Conservation (phyloP, 2,888 invertebrate species). For the Eucera pruinosa region DNA sequence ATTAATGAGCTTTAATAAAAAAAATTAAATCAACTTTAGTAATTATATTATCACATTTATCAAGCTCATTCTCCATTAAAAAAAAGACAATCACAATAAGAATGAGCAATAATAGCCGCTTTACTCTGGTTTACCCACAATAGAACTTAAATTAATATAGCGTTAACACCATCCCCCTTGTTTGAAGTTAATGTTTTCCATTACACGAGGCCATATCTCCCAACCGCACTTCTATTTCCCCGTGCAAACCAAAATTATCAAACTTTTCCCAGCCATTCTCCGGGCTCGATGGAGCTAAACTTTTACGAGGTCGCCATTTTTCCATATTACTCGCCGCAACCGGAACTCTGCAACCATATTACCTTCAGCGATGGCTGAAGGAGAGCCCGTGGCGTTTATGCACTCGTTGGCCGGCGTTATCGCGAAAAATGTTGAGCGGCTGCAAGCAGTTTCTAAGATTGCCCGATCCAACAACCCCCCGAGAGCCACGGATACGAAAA, state of each 20-base stretch:
- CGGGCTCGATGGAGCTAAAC: slow-evolving; percentile 2
- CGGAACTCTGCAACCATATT: slow-evolving; percentile 6
- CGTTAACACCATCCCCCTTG: too few species aligned
- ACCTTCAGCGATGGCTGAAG: background rate
- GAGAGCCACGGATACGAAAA: slow-evolving; percentile 34
- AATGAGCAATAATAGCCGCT: too few species aligned
- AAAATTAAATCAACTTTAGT: too few species aligned
- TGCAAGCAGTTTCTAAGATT: slow-evolving; percentile 38
- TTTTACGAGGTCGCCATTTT: slow-evolving; percentile 38
- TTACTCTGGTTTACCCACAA: too few species aligned
- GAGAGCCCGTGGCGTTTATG: slow-evolving; percentile 16
- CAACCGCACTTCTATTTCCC: slow-evolving; percentile 4
- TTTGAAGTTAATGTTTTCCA: background rate
- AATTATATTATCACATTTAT: too few species aligned
- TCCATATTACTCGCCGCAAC: slow-evolving; percentile 28
- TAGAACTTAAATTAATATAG: background rate
- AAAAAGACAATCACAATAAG: too few species aligned
- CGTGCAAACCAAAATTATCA: background rate
- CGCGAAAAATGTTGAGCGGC: slow-evolving; percentile 22
- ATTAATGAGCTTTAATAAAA: too few species aligned
- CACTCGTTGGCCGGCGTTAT: slow-evolving; percentile 23
- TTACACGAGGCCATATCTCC: background rate
- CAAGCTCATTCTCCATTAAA: too few species aligned
- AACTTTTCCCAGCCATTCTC: slow-evolving; percentile 12
- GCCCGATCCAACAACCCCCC: slow-evolving; percentile 8